A percentile compares a stretch with the other conserved stretches of the same genome.
phyloP scores from a whole-genome alignment of 2,888 invertebrate genomes.

The Ornithoptera priamus region DNA sequence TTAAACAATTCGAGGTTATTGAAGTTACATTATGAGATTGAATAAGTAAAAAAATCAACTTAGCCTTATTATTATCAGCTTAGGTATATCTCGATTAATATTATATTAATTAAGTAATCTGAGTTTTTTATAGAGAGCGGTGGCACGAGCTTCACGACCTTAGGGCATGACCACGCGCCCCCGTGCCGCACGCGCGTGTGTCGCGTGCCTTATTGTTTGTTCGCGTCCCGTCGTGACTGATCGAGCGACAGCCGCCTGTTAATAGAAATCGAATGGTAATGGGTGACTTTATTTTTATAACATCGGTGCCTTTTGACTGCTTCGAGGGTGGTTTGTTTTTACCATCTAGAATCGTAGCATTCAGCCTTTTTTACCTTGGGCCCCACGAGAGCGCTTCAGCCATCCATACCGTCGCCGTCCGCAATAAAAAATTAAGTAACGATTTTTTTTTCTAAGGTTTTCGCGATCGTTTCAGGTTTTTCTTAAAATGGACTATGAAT shows the following conservation, averaged over 20 bases:
- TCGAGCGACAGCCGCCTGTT: conserved; percentile 36
- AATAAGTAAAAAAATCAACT: background rate
- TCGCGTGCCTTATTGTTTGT: conserved; percentile 58
- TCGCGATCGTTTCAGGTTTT: too few species aligned
- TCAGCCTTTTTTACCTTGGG: too few species aligned
- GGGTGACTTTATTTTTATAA: conserved; percentile 18
- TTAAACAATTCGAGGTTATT: too few species aligned
- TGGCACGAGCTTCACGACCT: conserved; percentile 59
- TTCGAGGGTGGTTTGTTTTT: conserved; percentile 22
- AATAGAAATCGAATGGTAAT: conserved; percentile 41
- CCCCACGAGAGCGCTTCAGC: too few species aligned
- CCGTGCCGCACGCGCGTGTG: conserved; percentile 53
- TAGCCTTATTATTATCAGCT: background rate
- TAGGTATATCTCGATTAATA: conserved; percentile 31
- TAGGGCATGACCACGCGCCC: conserved; percentile 56
- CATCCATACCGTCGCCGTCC: too few species aligned
- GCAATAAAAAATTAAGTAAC: too few species aligned
- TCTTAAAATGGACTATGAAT: too few species aligned
- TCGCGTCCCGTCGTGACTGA: conserved; percentile 39
- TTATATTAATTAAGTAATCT: conserved; percentile 17
- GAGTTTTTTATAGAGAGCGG: conserved; percentile 28
- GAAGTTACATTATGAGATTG: too few species aligned
- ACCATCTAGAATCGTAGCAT: too few species aligned
- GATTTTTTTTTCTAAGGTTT: too few species aligned
- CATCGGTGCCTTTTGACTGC: conserved; percentile 28